These are phyloP conservation scores for Tetropium fuscum DNA, from an alignment of 2,888 invertebrate species.

Conservation along the genomic window DNA sequence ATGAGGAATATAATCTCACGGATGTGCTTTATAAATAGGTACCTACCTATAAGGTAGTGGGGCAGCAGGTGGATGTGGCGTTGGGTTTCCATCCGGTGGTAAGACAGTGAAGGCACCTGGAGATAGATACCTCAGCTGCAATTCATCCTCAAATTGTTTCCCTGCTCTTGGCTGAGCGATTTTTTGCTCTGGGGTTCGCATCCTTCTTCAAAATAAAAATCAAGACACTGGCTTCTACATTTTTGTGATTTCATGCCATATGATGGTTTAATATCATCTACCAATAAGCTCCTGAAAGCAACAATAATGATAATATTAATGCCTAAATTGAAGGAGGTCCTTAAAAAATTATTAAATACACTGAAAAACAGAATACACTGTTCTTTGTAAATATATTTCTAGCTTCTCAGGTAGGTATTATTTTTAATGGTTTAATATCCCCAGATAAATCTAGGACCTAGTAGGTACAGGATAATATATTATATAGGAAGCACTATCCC, in stretches of 20 bases:
- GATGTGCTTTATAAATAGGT: background rate
- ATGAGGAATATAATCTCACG: background rate
- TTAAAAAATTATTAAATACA: no score
- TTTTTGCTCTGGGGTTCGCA: conserved; percentile 59
- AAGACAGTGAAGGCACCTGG: conserved; percentile 64
- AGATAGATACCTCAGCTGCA: conserved; percentile 58
- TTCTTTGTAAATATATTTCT: no score
- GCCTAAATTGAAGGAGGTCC: background rate
- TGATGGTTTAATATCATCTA: conserved; percentile 12
- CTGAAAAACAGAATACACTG: no score
- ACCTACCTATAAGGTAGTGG: conserved; percentile 61
- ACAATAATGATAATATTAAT: background rate
- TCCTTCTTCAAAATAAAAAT: conserved; percentile 39
- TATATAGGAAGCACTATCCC: no score
- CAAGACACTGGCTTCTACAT: conserved; percentile 34
- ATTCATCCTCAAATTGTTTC: conserved; percentile 58
- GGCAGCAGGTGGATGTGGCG: conserved; percentile 59
- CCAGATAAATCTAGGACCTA: background rate
- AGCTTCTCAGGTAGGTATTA: no score
- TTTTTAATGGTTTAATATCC: no score
- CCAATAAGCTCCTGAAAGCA: background rate
- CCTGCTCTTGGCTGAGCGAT: conserved; percentile 54
- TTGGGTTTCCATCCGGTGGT: conserved; percentile 58
- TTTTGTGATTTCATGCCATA: conserved; percentile 40
- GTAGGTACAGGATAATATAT: no score